Percentiles rank a stretch among this genome's conserved stretches.
Conservation (phyloP, 2,888 invertebrate genomes). For the Scotopteryx bipunctaria region DNA sequence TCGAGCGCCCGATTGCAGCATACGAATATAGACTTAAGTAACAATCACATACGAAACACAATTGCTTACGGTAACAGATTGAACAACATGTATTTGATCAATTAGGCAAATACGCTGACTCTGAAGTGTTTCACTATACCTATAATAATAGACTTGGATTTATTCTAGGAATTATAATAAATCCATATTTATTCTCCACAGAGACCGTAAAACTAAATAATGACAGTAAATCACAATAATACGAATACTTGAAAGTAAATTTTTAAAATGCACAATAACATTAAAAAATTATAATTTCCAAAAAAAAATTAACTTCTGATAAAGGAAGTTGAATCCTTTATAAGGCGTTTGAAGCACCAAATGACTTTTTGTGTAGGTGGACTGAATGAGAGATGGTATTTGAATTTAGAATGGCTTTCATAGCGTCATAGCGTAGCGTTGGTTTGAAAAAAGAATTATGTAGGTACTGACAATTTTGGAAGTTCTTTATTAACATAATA, state of each 20-base stretch:
- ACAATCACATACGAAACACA: conserved; percentile 45
- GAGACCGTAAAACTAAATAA: conserved; percentile 20
- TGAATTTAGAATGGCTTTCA: no score
- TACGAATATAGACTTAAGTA: conserved; percentile 59
- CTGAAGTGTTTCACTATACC: conserved; percentile 70
- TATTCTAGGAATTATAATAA: conserved; percentile 50
- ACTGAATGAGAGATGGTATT: no score
- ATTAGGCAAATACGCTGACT: conserved; percentile 83
- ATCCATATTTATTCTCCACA: conserved; percentile 20
- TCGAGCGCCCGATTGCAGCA: conserved; percentile 62
- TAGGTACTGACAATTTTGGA: no score
- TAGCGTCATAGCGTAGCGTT: no score
- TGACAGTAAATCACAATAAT: conserved; percentile 10
- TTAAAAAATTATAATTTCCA: background rate
- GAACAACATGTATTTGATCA: conserved; percentile 82
- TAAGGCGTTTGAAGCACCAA: no score
- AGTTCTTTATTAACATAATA: no score
- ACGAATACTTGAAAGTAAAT: no score
- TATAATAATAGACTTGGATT: conserved; percentile 64
- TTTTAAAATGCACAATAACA: no score
- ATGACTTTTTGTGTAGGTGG: no score
- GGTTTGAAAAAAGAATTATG: no score
- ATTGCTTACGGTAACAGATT: conserved; percentile 41
- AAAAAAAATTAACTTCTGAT: background rate
- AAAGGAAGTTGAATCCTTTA: no score